phyloP scores from a whole-genome alignment of 2,888 invertebrate species.

The Amphiduros pacificus region DNA sequence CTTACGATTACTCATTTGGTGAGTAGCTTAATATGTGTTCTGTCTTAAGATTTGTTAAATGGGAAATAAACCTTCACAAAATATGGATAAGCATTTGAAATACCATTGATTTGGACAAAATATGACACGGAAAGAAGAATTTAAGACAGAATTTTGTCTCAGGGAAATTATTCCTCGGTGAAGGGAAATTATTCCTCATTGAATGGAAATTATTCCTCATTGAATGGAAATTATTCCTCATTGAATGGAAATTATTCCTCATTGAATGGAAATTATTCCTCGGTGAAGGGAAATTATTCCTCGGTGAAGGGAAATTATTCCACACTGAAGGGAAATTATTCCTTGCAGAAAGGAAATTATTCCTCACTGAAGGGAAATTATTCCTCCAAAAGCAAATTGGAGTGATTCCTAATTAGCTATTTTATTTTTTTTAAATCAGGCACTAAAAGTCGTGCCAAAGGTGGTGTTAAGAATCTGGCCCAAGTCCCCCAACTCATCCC shows the following conservation, averaged over 20 bases:
- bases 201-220: not conserved
- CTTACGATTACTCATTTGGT: slow-evolving; percentile 29
- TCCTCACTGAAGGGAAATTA: not conserved
- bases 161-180: not conserved
- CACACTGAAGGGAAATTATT: not conserved
- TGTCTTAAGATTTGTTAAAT: not conserved
- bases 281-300: not conserved
- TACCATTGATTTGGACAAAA: not conserved
- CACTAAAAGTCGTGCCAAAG: slow-evolving; percentile 26
- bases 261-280: not conserved
- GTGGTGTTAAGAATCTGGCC: slow-evolving; percentile 27
- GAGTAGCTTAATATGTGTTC: slow-evolving; percentile 7
- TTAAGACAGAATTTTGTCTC: not conserved
- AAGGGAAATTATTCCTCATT: not conserved
- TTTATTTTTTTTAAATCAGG: too few species aligned
- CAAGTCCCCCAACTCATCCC: slow-evolving; percentile 30
- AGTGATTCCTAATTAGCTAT: not conserved
- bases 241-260: not conserved
- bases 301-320: not conserved
- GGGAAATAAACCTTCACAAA: not conserved
- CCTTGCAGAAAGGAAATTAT: not conserved
- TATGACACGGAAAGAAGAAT: not conserved
- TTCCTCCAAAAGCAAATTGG: not conserved
- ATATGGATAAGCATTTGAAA: not conserved
- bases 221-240: not conserved